Evolutionary conservation across 2,113 vertebrate genomes (phyloP).

Genomic region (Rynchops niger): DNA sequence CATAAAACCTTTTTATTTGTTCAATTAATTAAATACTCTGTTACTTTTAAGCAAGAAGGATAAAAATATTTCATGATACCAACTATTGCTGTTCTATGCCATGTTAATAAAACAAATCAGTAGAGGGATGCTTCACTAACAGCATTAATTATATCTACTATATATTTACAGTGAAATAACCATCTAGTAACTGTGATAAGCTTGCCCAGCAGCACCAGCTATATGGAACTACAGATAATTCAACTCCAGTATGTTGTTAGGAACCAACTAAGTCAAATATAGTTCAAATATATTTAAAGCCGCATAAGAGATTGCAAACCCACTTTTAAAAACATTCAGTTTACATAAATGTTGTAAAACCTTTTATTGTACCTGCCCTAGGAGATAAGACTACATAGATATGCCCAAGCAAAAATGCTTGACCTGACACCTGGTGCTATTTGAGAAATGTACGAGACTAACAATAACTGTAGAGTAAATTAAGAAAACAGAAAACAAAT

Average conservation of each 20-base stretch:
- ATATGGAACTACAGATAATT: slow-evolving; percentile 44
- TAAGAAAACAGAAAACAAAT: neutral
- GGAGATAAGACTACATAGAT: neutral
- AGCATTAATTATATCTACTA: slow-evolving; percentile 26
- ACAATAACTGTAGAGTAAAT: neutral
- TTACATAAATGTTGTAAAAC: neutral
- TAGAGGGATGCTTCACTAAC: slow-evolving; percentile 25
- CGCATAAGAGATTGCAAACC: neutral
- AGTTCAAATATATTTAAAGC: slow-evolving; percentile 43
- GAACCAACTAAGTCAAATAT: slow-evolving; percentile 40
- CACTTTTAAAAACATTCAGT: neutral
- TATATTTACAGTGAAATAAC: slow-evolving; percentile 56
- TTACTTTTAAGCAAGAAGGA: slow-evolving; percentile 14
- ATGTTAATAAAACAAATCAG: slow-evolving; percentile 58
- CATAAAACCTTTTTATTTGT: slow-evolving; percentile 21
- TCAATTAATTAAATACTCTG: slow-evolving; percentile 16
- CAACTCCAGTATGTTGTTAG: neutral
- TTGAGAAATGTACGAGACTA: neutral
- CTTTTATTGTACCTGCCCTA: neutral
- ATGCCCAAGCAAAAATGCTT: neutral
- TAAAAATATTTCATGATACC: slow-evolving; percentile 55
- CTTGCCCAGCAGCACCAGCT: slow-evolving; percentile 41
- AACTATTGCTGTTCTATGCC: slow-evolving; percentile 1
- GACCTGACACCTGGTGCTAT: neutral
- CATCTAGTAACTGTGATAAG: slow-evolving; percentile 24